These are phyloP conservation scores for Sigmodon hispidus DNA, from an alignment of 2,113 vertebrate genomes.

Conservation along the genomic window DNA sequence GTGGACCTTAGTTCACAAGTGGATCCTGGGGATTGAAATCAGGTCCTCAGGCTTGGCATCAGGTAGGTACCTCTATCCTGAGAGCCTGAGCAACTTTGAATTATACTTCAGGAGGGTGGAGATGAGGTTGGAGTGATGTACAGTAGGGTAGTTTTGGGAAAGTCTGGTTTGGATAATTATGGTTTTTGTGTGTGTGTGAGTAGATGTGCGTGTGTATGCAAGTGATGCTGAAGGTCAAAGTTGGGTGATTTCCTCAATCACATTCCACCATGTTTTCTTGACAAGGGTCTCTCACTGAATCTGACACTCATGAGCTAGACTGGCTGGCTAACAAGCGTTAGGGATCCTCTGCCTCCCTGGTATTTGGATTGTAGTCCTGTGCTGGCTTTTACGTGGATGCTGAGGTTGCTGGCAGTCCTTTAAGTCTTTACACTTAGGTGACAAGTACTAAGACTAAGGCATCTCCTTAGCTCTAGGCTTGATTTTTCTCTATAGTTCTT, in stretches of 20 bases:
- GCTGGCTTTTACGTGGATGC: neutral
- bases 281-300: neutral
- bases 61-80: neutral
- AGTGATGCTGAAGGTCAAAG: neutral
- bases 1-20: neutral
- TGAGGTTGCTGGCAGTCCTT: neutral
- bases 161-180: conserved; percentile 20
- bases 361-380: neutral
- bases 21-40: neutral
- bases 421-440: too few relatives aligned
- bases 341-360: neutral
- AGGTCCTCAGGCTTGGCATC: neutral
- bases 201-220: neutral
- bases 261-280: too few relatives aligned
- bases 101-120: neutral
- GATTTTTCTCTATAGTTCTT: neutral
- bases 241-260: neutral
- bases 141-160: neutral
- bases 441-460: neutral
- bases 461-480: neutral
- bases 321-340: neutral
- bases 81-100: neutral
- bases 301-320: neutral
- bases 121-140: neutral
- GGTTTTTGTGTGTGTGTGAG: neutral